A percentile compares a stretch with the other conserved stretches of the same genome.
These are phyloP conservation scores for Drosophila anceps DNA, from an alignment of 2,888 invertebrate genomes.

Conservation along the genomic window DNA sequence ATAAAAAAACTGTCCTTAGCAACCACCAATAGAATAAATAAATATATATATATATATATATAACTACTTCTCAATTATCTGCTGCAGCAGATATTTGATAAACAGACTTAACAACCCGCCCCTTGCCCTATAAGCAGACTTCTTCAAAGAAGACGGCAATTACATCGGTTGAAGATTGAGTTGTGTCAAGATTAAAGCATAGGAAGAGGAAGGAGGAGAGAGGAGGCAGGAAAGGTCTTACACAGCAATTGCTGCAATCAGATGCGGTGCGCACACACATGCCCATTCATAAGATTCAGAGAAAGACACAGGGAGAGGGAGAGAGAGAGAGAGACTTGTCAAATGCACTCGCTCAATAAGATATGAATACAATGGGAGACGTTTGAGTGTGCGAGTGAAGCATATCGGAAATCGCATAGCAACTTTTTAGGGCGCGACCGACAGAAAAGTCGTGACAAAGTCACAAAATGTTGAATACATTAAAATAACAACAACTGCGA, in stretches of 20 bases:
- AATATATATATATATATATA: neutral
- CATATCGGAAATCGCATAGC: conserved; percentile 23
- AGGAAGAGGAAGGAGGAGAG: neutral
- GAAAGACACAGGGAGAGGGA: conserved; percentile 16
- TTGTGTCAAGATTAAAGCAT: conserved; percentile 36
- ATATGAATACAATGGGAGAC: conserved; percentile 46
- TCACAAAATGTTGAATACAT: conserved; percentile 62
- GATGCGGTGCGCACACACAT: conserved; percentile 24
- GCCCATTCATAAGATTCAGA: conserved; percentile 2
- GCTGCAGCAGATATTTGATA: conserved; percentile 15
- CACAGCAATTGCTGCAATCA: conserved; percentile 44
- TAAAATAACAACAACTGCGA: conserved; percentile 58
- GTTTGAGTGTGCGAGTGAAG: conserved; percentile 23
- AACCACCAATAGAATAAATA: conserved; percentile 1
- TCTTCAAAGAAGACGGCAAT: conserved; percentile 30
- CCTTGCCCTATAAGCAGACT: neutral
- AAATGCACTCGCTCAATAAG: conserved; percentile 45
- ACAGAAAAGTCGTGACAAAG: conserved; percentile 48
- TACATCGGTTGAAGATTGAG: conserved; percentile 30
- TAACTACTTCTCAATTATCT: conserved; percentile 13
- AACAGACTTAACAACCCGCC: conserved; percentile 6
- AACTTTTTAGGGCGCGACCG: conserved; percentile 42
- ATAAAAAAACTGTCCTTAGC: neutral
- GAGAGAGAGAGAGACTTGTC: conserved; percentile 42
- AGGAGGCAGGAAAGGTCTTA: neutral